Evolutionary conservation across 2,888 invertebrate species (phyloP).

Genomic region (Leptodirus hochenwartii): DNA sequence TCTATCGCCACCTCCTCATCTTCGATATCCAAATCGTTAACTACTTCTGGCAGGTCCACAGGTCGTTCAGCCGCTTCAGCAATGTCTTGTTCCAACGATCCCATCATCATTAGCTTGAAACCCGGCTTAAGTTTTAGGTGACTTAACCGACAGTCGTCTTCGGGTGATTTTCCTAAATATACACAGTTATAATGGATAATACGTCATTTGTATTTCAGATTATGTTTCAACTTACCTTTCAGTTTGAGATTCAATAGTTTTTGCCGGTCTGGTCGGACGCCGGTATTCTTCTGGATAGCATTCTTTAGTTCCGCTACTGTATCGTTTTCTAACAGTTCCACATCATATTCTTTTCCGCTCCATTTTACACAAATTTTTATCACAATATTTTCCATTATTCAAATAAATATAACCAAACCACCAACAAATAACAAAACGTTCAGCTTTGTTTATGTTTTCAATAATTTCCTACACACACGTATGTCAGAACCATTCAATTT

Average conservation of each 20-base stretch:
- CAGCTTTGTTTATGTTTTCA: no score
- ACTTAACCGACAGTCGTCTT: constrained; percentile 58
- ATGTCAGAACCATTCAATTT: no score
- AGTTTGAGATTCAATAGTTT: constrained; percentile 83
- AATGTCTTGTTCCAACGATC: constrained; percentile 83
- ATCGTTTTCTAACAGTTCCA: constrained; percentile 59
- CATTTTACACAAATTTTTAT: constrained; percentile 66
- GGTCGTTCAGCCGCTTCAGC: constrained; percentile 67
- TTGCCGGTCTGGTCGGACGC: constrained; percentile 82
- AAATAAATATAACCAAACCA: no score
- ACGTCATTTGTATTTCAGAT: neutral
- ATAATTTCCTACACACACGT: no score
- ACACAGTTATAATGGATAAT: constrained; percentile 1
- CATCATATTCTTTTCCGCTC: constrained; percentile 78
- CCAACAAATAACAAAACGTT: no score
- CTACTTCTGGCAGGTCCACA: constrained; percentile 63
- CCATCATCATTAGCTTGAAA: constrained; percentile 94
- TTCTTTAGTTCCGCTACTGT: constrained; percentile 71
- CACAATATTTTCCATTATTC: no score
- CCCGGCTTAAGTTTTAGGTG: constrained; percentile 67
- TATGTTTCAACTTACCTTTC: constrained; percentile 46
- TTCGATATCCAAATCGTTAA: constrained; percentile 83
- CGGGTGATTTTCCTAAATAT: constrained; percentile 70
- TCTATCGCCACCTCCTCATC: constrained; percentile 63
- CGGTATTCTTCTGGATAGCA: constrained; percentile 71